A percentile compares a stretch with the other conserved stretches of the same genome.
Evolutionary conservation across 2,888 invertebrate genomes (phyloP).

Genomic region (Eupeodes latifasciatus): DNA sequence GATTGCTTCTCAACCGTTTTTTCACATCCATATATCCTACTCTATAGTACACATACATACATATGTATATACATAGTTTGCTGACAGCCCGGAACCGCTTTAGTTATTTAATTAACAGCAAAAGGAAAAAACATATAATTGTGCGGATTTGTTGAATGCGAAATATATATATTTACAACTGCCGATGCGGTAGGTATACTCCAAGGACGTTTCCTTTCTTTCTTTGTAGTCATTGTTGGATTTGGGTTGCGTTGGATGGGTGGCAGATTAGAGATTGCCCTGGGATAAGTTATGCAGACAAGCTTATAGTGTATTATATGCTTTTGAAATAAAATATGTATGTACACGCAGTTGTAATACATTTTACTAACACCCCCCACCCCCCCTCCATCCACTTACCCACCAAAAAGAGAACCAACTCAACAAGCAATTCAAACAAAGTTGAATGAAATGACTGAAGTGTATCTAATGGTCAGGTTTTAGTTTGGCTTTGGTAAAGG

Average conservation of each 20-base stretch:
- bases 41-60: no score
- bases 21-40: background rate
- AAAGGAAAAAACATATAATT: constrained; percentile 30
- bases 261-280: background rate
- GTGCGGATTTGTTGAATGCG: constrained; percentile 60
- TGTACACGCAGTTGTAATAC: constrained; percentile 22
- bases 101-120: constrained; percentile 72
- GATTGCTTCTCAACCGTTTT: constrained; percentile 31
- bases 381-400: no score
- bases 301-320: background rate
- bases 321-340: constrained; percentile 37
- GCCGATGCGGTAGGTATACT: constrained; percentile 52
- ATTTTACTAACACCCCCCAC: background rate
- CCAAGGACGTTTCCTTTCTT: constrained; percentile 53
- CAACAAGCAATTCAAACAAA: constrained; percentile 57
- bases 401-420: background rate
- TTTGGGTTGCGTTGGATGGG: constrained; percentile 3
- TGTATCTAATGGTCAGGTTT: constrained; percentile 70
- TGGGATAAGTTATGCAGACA: background rate
- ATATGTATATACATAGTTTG: constrained; percentile 35
- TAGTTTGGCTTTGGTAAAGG: constrained; percentile 52
- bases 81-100: constrained; percentile 53
- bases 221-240: constrained; percentile 40
- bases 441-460: constrained; percentile 66
- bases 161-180: constrained; percentile 52